These are phyloP conservation scores for Hemicrepidius hirtus DNA, from an alignment of 2,888 invertebrate genomes.

Conservation along the genomic window DNA sequence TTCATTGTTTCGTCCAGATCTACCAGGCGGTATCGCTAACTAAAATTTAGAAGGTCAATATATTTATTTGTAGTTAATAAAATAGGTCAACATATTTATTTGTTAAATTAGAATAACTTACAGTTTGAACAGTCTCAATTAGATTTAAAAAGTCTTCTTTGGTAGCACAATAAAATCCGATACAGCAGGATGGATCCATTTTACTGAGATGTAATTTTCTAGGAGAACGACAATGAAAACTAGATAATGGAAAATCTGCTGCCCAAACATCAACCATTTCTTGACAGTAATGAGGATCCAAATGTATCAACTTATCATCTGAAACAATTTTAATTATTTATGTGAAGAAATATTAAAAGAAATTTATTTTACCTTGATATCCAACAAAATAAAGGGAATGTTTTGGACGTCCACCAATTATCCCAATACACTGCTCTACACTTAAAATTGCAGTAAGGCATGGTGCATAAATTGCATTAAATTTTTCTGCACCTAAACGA, in stretches of 20 bases:
- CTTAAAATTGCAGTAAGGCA: slow-evolving; percentile 88
- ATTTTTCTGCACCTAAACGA: slow-evolving; percentile 88
- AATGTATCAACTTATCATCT: slow-evolving; percentile 92
- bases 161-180: slow-evolving; percentile 90
- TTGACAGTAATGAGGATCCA: slow-evolving; percentile 97
- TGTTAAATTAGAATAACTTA: slow-evolving; percentile 65
- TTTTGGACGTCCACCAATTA: slow-evolving; percentile 94
- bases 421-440: slow-evolving; percentile 89
- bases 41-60: slow-evolving; percentile 48
- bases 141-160: slow-evolving; percentile 86
- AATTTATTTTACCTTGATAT: slow-evolving; percentile 80
- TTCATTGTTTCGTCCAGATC: slow-evolving; percentile 73
- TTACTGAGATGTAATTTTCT: slow-evolving; percentile 88
- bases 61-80: slow-evolving; percentile 3
- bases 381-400: slow-evolving; percentile 96
- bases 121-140: slow-evolving; percentile 80
- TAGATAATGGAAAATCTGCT: slow-evolving; percentile 83
- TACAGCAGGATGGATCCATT: slow-evolving; percentile 95
- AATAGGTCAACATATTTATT: slow-evolving; percentile 1
- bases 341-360: background rate
- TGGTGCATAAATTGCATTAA: slow-evolving; percentile 89
- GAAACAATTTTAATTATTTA: slow-evolving; percentile 53
- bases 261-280: slow-evolving; percentile 91
- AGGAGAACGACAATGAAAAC: slow-evolving; percentile 91
- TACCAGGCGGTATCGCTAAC: slow-evolving; percentile 63